These are phyloP conservation scores for Malurus cyaneus DNA, from an alignment of 2,113 vertebrate species.

Conservation along the genomic window DNA sequence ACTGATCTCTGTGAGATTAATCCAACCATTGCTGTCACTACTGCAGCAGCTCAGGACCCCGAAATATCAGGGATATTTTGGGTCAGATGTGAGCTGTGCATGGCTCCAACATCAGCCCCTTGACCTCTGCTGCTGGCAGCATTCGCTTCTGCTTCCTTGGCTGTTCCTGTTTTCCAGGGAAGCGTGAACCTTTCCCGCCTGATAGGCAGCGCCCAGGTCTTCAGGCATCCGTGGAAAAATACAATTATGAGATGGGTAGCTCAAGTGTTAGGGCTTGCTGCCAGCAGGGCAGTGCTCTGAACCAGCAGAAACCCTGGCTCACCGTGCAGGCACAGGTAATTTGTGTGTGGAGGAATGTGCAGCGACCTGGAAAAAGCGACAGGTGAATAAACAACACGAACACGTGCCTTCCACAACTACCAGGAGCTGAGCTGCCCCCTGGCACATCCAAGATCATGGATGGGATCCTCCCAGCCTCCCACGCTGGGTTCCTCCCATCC, in stretches of 20 bases:
- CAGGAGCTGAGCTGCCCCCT: background rate
- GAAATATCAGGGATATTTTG: background rate
- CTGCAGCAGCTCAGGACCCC: background rate
- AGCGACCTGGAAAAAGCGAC: background rate
- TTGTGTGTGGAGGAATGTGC: background rate
- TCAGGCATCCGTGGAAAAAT: background rate
- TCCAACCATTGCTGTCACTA: background rate
- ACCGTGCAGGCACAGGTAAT: background rate
- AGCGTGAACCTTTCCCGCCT: background rate
- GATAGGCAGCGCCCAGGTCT: background rate
- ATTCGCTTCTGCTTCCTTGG: background rate
- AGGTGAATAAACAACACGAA: background rate
- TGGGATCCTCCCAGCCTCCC: background rate
- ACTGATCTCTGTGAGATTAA: background rate
- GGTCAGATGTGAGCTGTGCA: background rate
- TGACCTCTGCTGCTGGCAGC: background rate
- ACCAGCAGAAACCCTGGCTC: background rate
- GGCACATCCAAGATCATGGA: background rate
- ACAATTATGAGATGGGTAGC: background rate
- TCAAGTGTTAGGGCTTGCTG: background rate
- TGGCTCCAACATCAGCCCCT: background rate
- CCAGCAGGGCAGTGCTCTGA: background rate
- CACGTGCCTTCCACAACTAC: background rate
- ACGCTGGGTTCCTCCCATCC: background rate
- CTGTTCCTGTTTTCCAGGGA: background rate